Evolutionary conservation across 2,113 vertebrate genomes (phyloP).

Genomic region (Ictalurus furcatus): DNA sequence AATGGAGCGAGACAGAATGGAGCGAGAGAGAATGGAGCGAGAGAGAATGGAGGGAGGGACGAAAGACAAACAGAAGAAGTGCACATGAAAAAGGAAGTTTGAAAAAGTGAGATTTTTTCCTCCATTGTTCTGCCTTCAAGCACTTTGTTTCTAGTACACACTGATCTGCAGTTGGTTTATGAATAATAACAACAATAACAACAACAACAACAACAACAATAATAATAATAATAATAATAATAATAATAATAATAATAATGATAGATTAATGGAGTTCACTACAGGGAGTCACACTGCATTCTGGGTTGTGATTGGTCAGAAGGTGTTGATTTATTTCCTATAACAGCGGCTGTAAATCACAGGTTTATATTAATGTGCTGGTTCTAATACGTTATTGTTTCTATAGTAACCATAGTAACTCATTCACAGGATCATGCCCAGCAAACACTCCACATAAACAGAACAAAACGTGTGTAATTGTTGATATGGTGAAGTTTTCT

Average conservation of each 20-base stretch:
- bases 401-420: not conserved
- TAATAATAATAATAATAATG: not conserved
- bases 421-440: not conserved
- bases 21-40: not conserved
- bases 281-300: not conserved
- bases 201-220: not conserved
- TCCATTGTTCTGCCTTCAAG: conserved; percentile 20
- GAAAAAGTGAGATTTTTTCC: conserved; percentile 25
- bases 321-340: not conserved
- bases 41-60: conserved; percentile 14
- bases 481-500: not conserved
- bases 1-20: too few relatives aligned
- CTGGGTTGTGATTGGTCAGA: not conserved
- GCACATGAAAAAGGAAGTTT: conserved; percentile 34
- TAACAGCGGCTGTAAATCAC: not conserved
- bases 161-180: not conserved
- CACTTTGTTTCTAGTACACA: conserved; percentile 1
- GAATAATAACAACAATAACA: too few relatives aligned
- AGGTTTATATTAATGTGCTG: not conserved
- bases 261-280: not conserved
- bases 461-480: not conserved
- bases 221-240: not conserved
- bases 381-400: not conserved
- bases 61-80: conserved; percentile 36
- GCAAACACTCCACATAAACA: too few relatives aligned